Conservation (phyloP, 23 tunicate species). For the Corella eumyota region DNA sequence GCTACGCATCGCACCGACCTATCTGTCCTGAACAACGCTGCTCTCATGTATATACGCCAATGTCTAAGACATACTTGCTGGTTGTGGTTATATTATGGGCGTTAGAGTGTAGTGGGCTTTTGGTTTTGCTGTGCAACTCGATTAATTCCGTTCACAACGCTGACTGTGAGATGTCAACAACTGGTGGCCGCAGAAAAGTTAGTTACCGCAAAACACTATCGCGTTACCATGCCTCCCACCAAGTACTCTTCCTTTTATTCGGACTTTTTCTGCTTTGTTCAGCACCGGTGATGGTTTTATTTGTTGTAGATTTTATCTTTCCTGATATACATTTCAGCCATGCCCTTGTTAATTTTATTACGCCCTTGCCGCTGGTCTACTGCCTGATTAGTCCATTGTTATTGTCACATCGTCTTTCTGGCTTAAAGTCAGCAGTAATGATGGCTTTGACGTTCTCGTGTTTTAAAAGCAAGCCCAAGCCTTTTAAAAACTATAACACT, state of each 20-base stretch:
- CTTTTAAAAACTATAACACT: no score
- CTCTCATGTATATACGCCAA: constrained; percentile 75
- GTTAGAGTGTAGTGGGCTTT: constrained; percentile 52
- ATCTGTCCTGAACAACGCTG: constrained; percentile 45
- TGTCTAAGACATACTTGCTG: constrained; percentile 76
- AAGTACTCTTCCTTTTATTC: constrained; percentile 32
- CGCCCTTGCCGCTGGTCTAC: constrained; percentile 72
- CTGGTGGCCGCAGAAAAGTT: constrained; percentile 1
- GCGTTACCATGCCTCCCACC: constrained; percentile 16
- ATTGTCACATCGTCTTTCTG: constrained; percentile 40
- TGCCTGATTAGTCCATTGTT: constrained; percentile 76
- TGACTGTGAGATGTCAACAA: neutral
- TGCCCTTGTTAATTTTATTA: constrained; percentile 41
- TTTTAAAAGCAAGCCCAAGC: no score
- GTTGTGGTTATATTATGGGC: constrained; percentile 63
- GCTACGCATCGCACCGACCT: constrained; percentile 29
- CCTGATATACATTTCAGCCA: constrained; percentile 20
- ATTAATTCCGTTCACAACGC: constrained; percentile 13
- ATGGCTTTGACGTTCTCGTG: constrained; percentile 54
- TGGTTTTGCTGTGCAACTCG: constrained; percentile 41
- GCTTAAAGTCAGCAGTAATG: constrained; percentile 36
- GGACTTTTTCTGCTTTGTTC: constrained; percentile 60
- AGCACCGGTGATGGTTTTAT: constrained; percentile 59
- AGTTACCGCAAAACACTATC: constrained; percentile 11
- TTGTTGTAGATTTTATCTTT: constrained; percentile 36